Conservation (phyloP, 1,140 invertebrate genomes). For the Mizuhopecten yessoensis region DNA sequence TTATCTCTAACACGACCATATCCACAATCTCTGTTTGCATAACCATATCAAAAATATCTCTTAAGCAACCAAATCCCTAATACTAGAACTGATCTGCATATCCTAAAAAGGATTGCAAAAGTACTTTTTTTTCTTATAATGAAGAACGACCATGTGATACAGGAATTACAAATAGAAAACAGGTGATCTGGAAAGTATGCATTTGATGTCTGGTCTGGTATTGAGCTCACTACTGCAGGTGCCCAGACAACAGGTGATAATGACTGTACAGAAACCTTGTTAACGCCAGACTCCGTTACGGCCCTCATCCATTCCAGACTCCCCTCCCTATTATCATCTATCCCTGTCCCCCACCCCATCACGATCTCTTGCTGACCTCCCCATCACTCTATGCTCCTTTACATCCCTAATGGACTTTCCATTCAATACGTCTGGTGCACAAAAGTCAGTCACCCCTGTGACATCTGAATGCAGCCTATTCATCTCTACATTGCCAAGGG, state of each 20-base stretch:
- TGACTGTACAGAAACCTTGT: not conserved
- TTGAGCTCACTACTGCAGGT: not conserved
- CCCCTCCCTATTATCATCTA: too few species aligned
- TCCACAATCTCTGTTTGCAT: not conserved
- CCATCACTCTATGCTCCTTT: too few species aligned
- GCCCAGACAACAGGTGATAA: conserved; percentile 15
- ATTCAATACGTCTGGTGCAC: not conserved
- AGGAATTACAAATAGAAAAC: not conserved
- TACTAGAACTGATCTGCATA: not conserved
- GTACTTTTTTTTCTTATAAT: not conserved
- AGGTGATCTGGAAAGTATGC: conserved; percentile 11
- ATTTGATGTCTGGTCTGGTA: conserved; percentile 8
- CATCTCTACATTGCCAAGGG: not conserved
- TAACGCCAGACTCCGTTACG: not conserved
- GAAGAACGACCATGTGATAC: not conserved
- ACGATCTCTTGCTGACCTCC: not conserved
- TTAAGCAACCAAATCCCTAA: not conserved
- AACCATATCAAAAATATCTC: not conserved
- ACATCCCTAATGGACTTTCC: too few species aligned
- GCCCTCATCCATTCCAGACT: too few species aligned
- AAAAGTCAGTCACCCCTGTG: not conserved
- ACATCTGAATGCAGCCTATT: not conserved
- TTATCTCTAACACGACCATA: too few species aligned
- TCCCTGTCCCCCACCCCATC: too few species aligned
- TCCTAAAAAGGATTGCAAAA: too few species aligned